Percentiles rank a stretch among this genome's conserved stretches.
These are phyloP conservation scores for Caradrina clavipalpis DNA, from an alignment of 2,888 invertebrate species.

Conservation along the genomic window DNA sequence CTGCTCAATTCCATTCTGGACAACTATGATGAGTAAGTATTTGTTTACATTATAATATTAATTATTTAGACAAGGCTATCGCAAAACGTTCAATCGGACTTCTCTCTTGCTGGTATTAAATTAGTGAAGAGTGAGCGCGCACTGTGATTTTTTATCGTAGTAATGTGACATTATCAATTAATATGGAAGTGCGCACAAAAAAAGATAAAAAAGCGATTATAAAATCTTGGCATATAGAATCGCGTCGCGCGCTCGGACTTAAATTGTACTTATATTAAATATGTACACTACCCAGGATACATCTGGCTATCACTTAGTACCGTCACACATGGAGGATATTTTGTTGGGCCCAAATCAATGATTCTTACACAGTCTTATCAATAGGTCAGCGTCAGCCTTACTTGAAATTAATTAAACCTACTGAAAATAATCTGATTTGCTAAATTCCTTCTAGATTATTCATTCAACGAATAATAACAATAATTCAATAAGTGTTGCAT, in stretches of 20 bases:
- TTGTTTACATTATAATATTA: neutral
- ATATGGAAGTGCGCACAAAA: no score
- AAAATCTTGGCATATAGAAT: no score
- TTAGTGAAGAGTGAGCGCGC: neutral
- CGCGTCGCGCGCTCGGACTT: no score
- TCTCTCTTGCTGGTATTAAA: neutral
- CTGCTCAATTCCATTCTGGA: conserved; percentile 97
- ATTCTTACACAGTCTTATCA: neutral
- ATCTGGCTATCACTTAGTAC: neutral
- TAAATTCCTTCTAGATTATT: no score
- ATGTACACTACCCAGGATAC: neutral
- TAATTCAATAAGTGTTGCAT: neutral
- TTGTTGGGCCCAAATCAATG: neutral
- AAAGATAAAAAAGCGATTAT: no score
- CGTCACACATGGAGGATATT: neutral
- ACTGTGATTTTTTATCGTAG: no score
- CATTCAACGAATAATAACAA: no score
- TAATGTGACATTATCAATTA: no score
- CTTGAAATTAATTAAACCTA: no score
- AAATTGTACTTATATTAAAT: no score
- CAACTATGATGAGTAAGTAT: conserved; percentile 95
- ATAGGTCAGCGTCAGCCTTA: no score
- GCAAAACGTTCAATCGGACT: neutral
- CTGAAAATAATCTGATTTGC: no score
- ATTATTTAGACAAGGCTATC: neutral